Evolutionary conservation across 2,888 invertebrate species (phyloP), one percentile per base, ranked within the genome.

Genomic region (Pinctada fucata): DNA sequence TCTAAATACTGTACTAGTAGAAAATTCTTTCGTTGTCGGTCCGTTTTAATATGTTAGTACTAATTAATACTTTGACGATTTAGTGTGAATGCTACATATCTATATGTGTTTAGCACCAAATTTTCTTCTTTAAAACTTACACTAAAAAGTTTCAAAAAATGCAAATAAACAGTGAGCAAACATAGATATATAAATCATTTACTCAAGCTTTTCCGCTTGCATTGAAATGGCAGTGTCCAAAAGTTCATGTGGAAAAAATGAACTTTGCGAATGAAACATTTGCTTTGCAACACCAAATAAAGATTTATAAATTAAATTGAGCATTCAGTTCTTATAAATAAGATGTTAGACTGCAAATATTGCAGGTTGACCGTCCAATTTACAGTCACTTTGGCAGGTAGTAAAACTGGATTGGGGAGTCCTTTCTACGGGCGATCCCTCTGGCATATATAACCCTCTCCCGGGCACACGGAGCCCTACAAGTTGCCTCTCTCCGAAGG

Each of bases 161-260:
- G 31, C 31, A 31, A 31, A 31, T 31, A 31, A 31, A 31, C 31
- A 31, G 31, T 31, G 31, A 31, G 31, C 31, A 31, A 31, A 31
- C 31, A 31, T 31, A 31, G 31, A 31, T 31, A 31, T 31, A 31
- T 31, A 31, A 31, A 31, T 31, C 31, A 31, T 31, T 31, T 31
- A 31, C 31, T 31, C 48, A 52, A 67, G 16, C 50, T 66, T 45
- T 48, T 66, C 8, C n/a, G 50, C 69, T 86, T 88, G 88, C 88
- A 88, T 88, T 88, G 88, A 87, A 86, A 86, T 85, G 87, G 88
- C 88, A 87, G 86, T 79, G 71, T 31, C 31, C 31, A 31, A 31
- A 58, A 58, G 58, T 58, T 58, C 58, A 58, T 13, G 58, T 58
- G 58, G 58, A 58, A 58, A 58, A 10, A 13, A 58, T 10, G 8